These are phyloP conservation scores for Melitaea athalia DNA, from an alignment of 2,888 invertebrate species.

Conservation along the genomic window DNA sequence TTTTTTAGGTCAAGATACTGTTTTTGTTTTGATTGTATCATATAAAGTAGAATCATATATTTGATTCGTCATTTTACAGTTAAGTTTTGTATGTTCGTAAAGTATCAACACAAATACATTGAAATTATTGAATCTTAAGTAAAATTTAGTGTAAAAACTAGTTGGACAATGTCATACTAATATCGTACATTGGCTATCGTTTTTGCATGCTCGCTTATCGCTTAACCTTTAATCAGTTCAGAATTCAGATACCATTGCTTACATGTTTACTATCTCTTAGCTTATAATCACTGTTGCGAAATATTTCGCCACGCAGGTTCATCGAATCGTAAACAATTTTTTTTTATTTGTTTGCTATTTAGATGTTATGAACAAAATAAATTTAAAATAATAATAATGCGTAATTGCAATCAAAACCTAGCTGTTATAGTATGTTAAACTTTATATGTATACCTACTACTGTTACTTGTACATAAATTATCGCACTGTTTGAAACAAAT, in stretches of 20 bases:
- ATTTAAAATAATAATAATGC: no score
- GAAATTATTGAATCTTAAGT: no score
- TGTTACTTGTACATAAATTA: no score
- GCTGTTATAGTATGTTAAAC: no score
- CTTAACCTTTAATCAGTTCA: not conserved
- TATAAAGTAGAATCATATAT: no score
- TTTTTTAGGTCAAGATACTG: not conserved
- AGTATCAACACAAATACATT: no score
- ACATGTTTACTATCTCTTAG: not conserved
- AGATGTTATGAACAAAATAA: not conserved
- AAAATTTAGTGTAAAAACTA: no score
- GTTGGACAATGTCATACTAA: not conserved
- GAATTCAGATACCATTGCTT: not conserved
- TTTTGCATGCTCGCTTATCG: not conserved
- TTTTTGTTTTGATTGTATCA: not conserved
- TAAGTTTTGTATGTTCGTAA: no score
- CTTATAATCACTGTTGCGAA: not conserved
- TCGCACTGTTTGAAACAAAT: no score
- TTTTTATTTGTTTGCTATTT: not conserved
- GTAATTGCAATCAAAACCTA: no score
- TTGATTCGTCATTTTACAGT: no score
- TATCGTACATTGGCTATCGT: constrained; percentile 7
- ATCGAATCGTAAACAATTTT: not conserved
- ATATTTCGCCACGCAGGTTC: not conserved
- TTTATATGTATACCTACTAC: no score